Percentiles rank a stretch among this genome's conserved stretches.
Conservation (phyloP, 2,888 invertebrate species). For the Agyllia agylla region DNA sequence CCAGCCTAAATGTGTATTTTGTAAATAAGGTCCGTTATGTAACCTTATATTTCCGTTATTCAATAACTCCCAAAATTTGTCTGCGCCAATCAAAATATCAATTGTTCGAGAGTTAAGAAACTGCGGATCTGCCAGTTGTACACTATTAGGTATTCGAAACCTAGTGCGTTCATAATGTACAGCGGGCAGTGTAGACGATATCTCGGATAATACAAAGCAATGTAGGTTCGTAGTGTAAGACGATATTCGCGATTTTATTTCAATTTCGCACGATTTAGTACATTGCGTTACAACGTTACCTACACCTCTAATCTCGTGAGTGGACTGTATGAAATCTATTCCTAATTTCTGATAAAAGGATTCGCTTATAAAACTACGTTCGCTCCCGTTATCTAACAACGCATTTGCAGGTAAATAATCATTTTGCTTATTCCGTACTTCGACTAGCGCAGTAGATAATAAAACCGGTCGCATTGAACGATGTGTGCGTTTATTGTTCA, state of each 20-base stretch:
- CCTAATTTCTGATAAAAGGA: not conserved
- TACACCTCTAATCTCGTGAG: conserved; percentile 65
- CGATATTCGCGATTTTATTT: conserved; percentile 38
- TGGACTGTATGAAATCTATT: conserved; percentile 70
- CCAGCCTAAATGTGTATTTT: conserved; percentile 74
- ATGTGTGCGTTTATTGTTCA: not conserved
- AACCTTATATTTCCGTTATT: conserved; percentile 48
- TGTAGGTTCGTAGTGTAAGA: not conserved
- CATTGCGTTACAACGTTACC: conserved; percentile 57
- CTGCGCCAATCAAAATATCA: conserved; percentile 58
- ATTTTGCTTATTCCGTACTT: not conserved
- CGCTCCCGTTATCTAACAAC: not conserved
- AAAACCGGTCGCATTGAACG: not conserved
- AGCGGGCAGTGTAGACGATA: not conserved
- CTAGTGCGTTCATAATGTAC: not conserved
- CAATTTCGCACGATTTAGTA: conserved; percentile 56
- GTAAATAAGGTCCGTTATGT: conserved; percentile 64
- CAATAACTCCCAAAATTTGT: conserved; percentile 69
- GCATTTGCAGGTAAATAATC: not conserved
- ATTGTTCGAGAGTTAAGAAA: not conserved
- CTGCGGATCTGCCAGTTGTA: not conserved
- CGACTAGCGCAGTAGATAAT: not conserved
- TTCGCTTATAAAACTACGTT: conserved; percentile 1
- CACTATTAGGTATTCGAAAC: not conserved
- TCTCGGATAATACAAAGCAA: not conserved